Evolutionary conservation across 2,888 invertebrate genomes (phyloP).

Genomic region (Adelognathus sp.): DNA sequence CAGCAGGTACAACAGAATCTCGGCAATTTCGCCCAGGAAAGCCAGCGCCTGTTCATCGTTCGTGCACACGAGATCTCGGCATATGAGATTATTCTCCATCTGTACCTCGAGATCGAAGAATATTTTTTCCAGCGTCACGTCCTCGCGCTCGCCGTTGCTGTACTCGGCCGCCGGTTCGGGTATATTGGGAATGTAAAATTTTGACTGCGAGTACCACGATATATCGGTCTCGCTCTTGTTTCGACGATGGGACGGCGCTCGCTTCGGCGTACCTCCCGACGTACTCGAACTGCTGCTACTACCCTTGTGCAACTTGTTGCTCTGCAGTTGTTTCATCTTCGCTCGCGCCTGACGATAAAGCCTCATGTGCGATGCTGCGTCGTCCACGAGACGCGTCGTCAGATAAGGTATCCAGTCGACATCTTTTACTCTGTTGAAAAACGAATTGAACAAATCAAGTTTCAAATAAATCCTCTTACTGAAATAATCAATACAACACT

Average conservation of each 20-base stretch:
- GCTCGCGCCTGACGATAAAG: conserved; percentile 91
- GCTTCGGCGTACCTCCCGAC: conserved; percentile 78
- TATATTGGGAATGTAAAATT: conserved; percentile 83
- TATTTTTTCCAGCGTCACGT: conserved; percentile 85
- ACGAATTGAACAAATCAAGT: conserved; percentile 33
- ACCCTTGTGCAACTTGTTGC: conserved; percentile 71
- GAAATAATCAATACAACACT: too few relatives aligned
- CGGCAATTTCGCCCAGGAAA: conserved; percentile 91
- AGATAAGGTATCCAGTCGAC: conserved; percentile 95
- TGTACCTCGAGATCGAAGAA: conserved; percentile 95
- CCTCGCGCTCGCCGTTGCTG: conserved; percentile 70
- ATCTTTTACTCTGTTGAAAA: conserved; percentile 85
- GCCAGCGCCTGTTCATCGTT: conserved; percentile 87
- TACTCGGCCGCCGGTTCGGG: conserved; percentile 75
- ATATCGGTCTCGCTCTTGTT: conserved; percentile 90
- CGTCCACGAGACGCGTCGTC: conserved; percentile 93
- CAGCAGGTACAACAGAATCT: conserved; percentile 91
- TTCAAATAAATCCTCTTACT: conserved; percentile 1
- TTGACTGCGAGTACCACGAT: conserved; percentile 86
- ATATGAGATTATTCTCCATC: conserved; percentile 90
- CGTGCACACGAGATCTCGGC: conserved; percentile 91
- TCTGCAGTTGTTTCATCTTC: conserved; percentile 72
- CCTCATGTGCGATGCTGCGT: conserved; percentile 93
- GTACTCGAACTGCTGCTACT: conserved; percentile 75
- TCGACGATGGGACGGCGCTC: conserved; percentile 84